Conservation (phyloP, 2,888 invertebrate genomes). For the Aspidiotus destructor region DNA sequence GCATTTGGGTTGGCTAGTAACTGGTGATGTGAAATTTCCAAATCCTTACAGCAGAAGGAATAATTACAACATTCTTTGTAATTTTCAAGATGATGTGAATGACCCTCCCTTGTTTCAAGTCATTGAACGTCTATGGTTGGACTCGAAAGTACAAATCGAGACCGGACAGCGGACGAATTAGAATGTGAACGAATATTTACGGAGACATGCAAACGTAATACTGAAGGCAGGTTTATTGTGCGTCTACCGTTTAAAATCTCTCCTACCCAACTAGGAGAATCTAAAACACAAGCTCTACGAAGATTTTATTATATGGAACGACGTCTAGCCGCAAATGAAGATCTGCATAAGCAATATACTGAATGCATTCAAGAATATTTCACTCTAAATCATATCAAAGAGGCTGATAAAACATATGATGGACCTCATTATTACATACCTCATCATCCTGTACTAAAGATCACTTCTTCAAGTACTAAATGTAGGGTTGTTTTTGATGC, state of each 20-base stretch:
- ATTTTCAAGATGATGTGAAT: too few relatives aligned
- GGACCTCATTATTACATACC: conserved; percentile 1
- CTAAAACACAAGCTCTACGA: not conserved
- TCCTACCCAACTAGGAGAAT: not conserved
- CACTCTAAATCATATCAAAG: not conserved
- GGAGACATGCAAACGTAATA: too few relatives aligned
- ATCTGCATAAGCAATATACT: not conserved
- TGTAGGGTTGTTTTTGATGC: conserved; percentile 5
- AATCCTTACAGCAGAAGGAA: too few relatives aligned
- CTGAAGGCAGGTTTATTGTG: conserved; percentile 2
- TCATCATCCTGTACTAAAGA: conserved; percentile 6
- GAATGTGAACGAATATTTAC: too few relatives aligned
- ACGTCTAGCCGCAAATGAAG: not conserved
- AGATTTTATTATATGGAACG: not conserved
- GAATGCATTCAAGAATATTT: conserved; percentile 1
- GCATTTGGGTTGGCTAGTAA: too few relatives aligned
- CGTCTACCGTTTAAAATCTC: conserved; percentile 6
- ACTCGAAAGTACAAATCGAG: too few relatives aligned
- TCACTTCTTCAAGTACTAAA: not conserved
- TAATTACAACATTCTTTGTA: too few relatives aligned
- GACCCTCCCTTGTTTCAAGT: too few relatives aligned
- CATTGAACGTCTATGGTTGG: too few relatives aligned
- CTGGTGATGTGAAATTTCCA: too few relatives aligned
- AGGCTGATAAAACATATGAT: not conserved
- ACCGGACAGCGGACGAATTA: too few relatives aligned